Evolutionary conservation across 2,797 vertebrate species (phyloP).

Genomic region (Alcedo atthis): DNA sequence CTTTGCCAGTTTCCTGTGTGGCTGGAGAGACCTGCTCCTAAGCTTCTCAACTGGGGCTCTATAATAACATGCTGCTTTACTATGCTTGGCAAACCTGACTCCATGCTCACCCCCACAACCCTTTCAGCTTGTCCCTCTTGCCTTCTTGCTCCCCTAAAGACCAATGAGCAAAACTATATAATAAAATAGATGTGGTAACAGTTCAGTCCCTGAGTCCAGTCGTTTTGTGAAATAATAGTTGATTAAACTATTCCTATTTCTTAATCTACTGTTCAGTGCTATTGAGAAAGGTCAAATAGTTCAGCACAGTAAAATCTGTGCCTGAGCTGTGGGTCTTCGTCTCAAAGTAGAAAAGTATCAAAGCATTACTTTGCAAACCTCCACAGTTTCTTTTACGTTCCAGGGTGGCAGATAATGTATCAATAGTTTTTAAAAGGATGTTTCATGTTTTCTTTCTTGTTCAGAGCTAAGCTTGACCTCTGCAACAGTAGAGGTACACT

Average conservation of each 20-base stretch:
- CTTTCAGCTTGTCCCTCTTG: not conserved
- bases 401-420: not conserved
- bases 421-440: not conserved
- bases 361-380: not conserved
- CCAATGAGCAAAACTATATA: not conserved
- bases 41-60: not conserved
- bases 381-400: not conserved
- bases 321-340: not conserved
- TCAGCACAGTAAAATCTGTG: accelerated
- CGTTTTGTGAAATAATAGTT: not conserved
- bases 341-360: not conserved
- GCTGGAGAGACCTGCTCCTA: not conserved
- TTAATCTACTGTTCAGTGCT: not conserved
- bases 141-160: not conserved
- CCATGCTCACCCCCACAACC: accelerated
- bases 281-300: not conserved
- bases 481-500: not conserved
- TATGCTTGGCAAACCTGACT: not conserved
- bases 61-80: not conserved
- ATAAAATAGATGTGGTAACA: not conserved
- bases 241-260: not conserved
- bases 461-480: not conserved
- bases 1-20: not conserved
- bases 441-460: not conserved
- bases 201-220: not conserved